These are phyloP conservation scores for Conistra vaccinii DNA, from an alignment of 2,888 invertebrate species.

Conservation along the genomic window DNA sequence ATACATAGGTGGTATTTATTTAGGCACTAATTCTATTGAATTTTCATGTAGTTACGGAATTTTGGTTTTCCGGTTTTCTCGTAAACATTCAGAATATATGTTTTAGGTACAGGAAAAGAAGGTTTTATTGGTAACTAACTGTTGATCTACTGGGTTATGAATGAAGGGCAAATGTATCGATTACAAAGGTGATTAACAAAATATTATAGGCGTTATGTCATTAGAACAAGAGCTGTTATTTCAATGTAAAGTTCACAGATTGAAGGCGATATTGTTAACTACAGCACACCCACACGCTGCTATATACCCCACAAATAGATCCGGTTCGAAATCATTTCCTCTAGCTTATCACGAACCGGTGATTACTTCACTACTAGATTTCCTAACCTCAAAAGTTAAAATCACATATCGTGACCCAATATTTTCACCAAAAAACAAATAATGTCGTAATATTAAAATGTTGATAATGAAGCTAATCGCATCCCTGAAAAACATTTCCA, in stretches of 20 bases:
- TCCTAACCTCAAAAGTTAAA: conserved; percentile 60
- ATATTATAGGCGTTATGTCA: conserved; percentile 46
- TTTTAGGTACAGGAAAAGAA: conserved; percentile 17
- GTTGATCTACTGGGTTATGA: conserved; percentile 8
- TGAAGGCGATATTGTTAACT: conserved; percentile 33
- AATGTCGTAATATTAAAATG: conserved; percentile 61
- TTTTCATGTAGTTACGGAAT: not conserved
- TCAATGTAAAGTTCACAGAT: conserved; percentile 76
- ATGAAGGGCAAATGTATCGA: conserved; percentile 9
- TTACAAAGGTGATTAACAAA: conserved; percentile 16
- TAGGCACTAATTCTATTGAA: conserved; percentile 10
- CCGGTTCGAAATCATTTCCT: conserved; percentile 71
- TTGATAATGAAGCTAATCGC: conserved; percentile 69
- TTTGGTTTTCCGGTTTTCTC: not conserved
- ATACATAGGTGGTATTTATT: conserved; percentile 20
- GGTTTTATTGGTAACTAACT: not conserved
- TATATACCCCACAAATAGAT: conserved; percentile 56
- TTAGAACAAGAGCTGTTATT: conserved; percentile 55
- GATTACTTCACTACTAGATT: conserved; percentile 62
- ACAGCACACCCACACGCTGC: conserved; percentile 30
- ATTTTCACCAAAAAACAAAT: conserved; percentile 63
- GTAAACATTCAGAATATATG: not conserved
- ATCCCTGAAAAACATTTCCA: conserved; percentile 78
- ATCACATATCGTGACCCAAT: conserved; percentile 66
- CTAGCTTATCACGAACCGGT: conserved; percentile 65